Base-by-base conservation (phyloP, 2,888 invertebrate genomes). In the Caenorhabditis panamensis region DNA sequence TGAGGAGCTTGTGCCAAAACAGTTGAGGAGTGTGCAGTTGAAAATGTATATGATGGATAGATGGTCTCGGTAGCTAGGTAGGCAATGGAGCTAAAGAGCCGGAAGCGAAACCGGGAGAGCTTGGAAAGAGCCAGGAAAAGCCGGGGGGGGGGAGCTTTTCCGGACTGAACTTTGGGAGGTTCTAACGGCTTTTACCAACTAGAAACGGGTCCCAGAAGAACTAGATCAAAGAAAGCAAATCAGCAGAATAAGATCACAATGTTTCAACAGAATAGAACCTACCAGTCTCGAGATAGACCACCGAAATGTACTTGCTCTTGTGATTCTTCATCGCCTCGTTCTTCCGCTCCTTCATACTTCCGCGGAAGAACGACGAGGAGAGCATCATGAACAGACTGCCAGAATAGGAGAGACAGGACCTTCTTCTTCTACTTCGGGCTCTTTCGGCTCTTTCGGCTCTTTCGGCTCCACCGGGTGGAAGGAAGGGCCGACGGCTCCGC, bases 291-390 rank as follows among this genome's bases (percentile, higher is more conserved):
- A 71, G 47, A 67, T 80, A 75, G 2, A 24, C 24, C 37, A 59
- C 64, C 4, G 69, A 56, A 41, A 80, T 63, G 72, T 31, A 75
- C 47, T 80, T 80, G 62, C 71, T 76, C 51, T 54, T 59, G 56
- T 76, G 75, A 47, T 68, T 64, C 56, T 79, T 79, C 44, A 79
- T 51, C 53, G 67, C 49, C 79, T 79, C 79, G 64, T 75, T 79
- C 62, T 79, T 79, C 36, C 79, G 79, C 61, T 80, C 80, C 51
- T 80, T 80, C 76, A 80, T 64, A 56, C 76, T 76, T 18, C 80
- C 80, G 41, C 76, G 76, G 49, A 80, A 80, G 41, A 80, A 80
- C 51, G 80, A 80, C 16, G 80, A 80, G 49, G 80, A 75, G n/a
- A 80, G 56, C 80, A 80, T 79, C 24, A 41, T 41, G 62, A 41